These are phyloP conservation scores for Stegodyphus dumicola DNA, from an alignment of 1,140 invertebrate genomes.

Conservation along the genomic window DNA sequence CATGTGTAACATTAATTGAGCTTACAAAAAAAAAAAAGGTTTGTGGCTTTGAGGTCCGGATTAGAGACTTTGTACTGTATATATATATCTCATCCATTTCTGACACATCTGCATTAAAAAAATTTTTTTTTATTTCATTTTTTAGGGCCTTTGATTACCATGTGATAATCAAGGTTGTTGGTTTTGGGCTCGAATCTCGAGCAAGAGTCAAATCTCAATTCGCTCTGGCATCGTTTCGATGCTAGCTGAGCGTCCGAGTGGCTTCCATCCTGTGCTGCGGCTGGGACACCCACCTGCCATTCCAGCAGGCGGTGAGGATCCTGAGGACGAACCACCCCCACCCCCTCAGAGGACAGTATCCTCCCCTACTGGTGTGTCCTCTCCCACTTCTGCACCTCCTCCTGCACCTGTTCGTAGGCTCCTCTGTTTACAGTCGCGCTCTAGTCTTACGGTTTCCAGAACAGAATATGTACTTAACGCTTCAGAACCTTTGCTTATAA, in stretches of 20 bases:
- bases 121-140: neutral
- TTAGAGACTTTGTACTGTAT: too few relatives aligned
- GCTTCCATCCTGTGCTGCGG: conserved; percentile 35
- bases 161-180: neutral
- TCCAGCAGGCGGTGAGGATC: conserved; percentile 21
- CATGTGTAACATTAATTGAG: too few relatives aligned
- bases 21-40: too few relatives aligned
- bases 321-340: conserved; percentile 31
- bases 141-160: neutral
- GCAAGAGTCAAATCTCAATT: neutral
- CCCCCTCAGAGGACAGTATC: conserved; percentile 45
- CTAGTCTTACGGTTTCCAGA: conserved; percentile 59
- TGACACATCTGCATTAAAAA: neutral
- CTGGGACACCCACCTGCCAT: conserved; percentile 42
- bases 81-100: neutral
- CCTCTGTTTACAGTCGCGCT: conserved; percentile 35
- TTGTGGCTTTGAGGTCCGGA: too few relatives aligned
- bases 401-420: conserved; percentile 17
- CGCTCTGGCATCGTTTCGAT: conserved; percentile 20
- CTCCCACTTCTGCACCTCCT: conserved; percentile 8
- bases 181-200: neutral
- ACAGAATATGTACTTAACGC: conserved; percentile 60
- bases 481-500: conserved; percentile 64
- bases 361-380: conserved; percentile 15
- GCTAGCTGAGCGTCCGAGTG: conserved; percentile 55